Evolutionary conservation across 2,797 vertebrate species (phyloP).

Genomic region (Diglossa cyanea): DNA sequence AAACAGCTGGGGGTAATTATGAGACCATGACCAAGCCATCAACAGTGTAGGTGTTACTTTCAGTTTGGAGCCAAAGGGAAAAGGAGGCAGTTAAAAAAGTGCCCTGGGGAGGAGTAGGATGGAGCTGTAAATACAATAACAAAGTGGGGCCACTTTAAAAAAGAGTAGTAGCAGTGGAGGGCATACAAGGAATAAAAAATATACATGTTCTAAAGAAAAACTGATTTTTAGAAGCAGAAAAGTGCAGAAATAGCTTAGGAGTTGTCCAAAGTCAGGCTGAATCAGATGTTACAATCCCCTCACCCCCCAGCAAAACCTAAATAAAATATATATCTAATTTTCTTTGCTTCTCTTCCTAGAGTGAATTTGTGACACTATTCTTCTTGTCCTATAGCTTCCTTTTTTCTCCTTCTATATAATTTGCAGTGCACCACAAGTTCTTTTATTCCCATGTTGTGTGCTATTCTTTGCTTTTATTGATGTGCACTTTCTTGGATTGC

Average conservation of each 20-base stretch:
- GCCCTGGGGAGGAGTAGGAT: not conserved
- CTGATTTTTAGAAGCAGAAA: not conserved
- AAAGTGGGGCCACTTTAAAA: not conserved
- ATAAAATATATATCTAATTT: not conserved
- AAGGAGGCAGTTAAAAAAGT: not conserved
- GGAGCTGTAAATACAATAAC: not conserved
- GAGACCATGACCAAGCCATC: not conserved
- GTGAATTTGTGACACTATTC: not conserved
- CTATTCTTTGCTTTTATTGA: not conserved
- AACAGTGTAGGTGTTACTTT: conserved; percentile 18
- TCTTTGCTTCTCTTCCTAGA: not conserved
- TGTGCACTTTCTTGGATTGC: not conserved
- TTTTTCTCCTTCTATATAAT: not conserved
- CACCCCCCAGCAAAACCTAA: fast-evolving
- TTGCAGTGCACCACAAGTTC: not conserved
- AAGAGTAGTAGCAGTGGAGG: not conserved
- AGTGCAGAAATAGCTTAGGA: not conserved
- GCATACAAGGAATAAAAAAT: not conserved
- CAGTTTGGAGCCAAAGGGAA: not conserved
- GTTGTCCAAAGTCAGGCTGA: not conserved
- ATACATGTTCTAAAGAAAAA: not conserved
- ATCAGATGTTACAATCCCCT: not conserved
- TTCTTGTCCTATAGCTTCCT: not conserved
- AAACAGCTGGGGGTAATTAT: not conserved
- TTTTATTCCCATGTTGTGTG: not conserved